phyloP scores from a whole-genome alignment of 1,140 invertebrate genomes.

The Sminthurinus signatus region DNA sequence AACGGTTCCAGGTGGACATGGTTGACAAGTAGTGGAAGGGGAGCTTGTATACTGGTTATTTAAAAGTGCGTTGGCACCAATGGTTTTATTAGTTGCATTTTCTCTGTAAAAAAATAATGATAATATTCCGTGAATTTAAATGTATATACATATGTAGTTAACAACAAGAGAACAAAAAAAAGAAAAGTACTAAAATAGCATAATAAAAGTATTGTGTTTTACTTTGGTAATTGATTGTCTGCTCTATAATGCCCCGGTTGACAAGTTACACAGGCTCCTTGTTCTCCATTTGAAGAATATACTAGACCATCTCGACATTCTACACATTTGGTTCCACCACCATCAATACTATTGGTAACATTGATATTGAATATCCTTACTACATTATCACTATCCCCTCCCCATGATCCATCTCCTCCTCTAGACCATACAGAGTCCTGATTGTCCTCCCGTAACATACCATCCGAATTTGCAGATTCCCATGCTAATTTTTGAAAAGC shows the following conservation, averaged over 20 bases:
- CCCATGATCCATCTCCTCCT: no score
- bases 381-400: slow-evolving; percentile 42
- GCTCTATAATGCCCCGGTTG: slow-evolving; percentile 24
- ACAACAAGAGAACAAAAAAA: no score
- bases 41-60: slow-evolving; percentile 26
- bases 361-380: slow-evolving; percentile 54
- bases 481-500: slow-evolving; percentile 52
- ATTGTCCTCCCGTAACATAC: slow-evolving; percentile 9
- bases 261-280: slow-evolving; percentile 26
- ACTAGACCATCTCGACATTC: slow-evolving; percentile 49
- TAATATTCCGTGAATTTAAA: no score
- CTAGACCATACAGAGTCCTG: slow-evolving; percentile 7
- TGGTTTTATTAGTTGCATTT: background rate
- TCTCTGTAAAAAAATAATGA: no score
- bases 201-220: no score
- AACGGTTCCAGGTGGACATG: slow-evolving; percentile 52
- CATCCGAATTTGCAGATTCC: slow-evolving; percentile 36
- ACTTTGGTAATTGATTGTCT: background rate
- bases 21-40: slow-evolving; percentile 44
- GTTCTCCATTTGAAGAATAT: background rate
- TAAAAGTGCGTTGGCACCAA: slow-evolving; percentile 44
- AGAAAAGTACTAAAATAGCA: no score
- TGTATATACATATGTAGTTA: no score
- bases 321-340: slow-evolving; percentile 50
- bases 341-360: slow-evolving; percentile 55